Evolutionary conservation across 2,888 invertebrate species (phyloP), one percentile per base, ranked within the genome.

Genomic region (Ichneumoninae sp.): DNA sequence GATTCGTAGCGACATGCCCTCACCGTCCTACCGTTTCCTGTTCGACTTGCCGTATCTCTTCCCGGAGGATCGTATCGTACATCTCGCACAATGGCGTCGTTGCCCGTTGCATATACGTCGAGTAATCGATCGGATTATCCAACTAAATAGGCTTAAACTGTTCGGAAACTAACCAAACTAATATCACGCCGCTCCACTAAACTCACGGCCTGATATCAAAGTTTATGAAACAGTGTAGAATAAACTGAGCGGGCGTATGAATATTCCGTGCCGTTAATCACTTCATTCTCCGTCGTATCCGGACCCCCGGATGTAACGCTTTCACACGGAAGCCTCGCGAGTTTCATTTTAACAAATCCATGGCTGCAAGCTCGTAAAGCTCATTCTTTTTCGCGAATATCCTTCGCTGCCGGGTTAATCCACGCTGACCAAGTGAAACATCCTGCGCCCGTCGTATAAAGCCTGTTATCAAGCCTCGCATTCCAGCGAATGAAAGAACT

Each of bases 1-100:
- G 65, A 65, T 81, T 70, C 52, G 33, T 26, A 71, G 22, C 65
- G 52, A 76, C 44, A 33, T 70, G 13, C 65, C 19, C 36, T 52
- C 62, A 16, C 50, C 40, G 16, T 47, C 60, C 69, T 75, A 52
- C 54, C 26, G n/a, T 40, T 13, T 52, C 62, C 62, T 33, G 13
- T 69, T 52, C 50, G 8, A 30, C 47, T 19, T 30, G 47, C 50
- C 26, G 0, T 57, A 26, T 26, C 1, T 22, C 57, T 57, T 57
- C 22, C 57, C 26, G 26, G 4, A 4, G 10, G 3, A 10, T 13
- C 26, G 57, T 10, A 4, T 26, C 22, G 4, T 10, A 22, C 2
- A 57, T 57, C 57, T 26, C 10, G 26, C 4, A 57, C 5, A 57
- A 57, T 57, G 8, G 22, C 57, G 26, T 57, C 13, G n/a, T 19